phyloP scores from a whole-genome alignment of 2,797 vertebrate species.

The Pipistrellus nathusii region DNA sequence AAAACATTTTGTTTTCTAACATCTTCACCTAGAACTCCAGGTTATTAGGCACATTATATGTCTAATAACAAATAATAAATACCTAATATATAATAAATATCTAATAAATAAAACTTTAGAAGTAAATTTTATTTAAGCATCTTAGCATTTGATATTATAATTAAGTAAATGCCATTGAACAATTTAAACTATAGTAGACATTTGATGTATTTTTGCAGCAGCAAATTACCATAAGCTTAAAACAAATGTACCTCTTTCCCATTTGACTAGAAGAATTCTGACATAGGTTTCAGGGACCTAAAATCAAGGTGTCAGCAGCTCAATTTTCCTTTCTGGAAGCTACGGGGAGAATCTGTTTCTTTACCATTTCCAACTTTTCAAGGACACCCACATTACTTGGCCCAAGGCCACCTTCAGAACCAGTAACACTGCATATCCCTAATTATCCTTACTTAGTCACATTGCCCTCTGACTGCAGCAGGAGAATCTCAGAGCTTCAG shows the following conservation, averaged over 20 bases:
- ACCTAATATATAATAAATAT: background rate
- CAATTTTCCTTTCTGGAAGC: background rate
- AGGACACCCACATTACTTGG: background rate
- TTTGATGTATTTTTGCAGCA: background rate
- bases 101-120: background rate
- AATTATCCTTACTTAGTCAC: background rate
- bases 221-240: background rate
- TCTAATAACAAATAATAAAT: background rate
- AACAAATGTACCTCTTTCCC: background rate
- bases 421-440: background rate
- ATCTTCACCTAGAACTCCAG: background rate
- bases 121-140: background rate
- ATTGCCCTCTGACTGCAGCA: background rate
- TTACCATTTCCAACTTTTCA: background rate
- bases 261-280: background rate
- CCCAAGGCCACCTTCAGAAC: background rate
- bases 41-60: background rate
- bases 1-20: conserved; percentile 9
- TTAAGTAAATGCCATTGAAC: background rate
- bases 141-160: background rate
- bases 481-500: background rate
- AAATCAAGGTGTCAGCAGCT: background rate
- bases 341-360: background rate
- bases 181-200: background rate
- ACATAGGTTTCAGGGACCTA: background rate